Base-by-base conservation (phyloP, 2,888 invertebrate species). In the Hyposoter dolosus region DNA sequence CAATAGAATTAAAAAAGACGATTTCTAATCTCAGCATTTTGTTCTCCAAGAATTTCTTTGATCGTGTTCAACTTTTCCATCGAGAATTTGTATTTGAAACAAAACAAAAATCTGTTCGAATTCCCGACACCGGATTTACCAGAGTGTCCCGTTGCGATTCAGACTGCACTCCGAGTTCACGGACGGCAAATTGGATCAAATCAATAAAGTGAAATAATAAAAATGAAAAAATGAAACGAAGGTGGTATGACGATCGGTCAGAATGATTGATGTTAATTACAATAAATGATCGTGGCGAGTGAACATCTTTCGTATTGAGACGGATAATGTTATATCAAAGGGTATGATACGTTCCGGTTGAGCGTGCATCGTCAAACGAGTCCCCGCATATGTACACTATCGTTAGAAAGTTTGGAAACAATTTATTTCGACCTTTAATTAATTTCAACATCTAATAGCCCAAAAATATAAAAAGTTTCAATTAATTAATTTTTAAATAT, bases 261-360 rank as follows among this genome's bases (percentile, higher is more conserved):
- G 65, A 32, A 71, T 79, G 83, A 83, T 79, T 74, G 68, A 83
- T 74, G 50, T 68, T 76, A 80, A 80, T 80, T 71, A 80, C 63
- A 66, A 75, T 75, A 80, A 84, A 80, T 79, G 50, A 69, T 79
- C 74, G 72, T 53, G 47, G 15, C 53, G 32, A 69, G 79, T 53
- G 63, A 72, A 60, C 77, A 83, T 72, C 66, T 69, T 80, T 23
- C 28, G 43, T 60, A 68, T 56, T 65, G n/a, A 40, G 45, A 50
- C 63, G 10, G 47, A 77, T 68, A 68, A 50, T 75, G 68, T 63
- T 79, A 65, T 53, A 65, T 74, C 53, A 35, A 66, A 81, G 63
- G 32, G 65, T 68, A 60, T 56, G 56, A 66, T 77, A 50, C 69
- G 68, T 78, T 81, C 53, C 79, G 81, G 77, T 78, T 72, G 80